Conservation (phyloP, 2,113 vertebrate genomes). For the Menidia beryllina region DNA sequence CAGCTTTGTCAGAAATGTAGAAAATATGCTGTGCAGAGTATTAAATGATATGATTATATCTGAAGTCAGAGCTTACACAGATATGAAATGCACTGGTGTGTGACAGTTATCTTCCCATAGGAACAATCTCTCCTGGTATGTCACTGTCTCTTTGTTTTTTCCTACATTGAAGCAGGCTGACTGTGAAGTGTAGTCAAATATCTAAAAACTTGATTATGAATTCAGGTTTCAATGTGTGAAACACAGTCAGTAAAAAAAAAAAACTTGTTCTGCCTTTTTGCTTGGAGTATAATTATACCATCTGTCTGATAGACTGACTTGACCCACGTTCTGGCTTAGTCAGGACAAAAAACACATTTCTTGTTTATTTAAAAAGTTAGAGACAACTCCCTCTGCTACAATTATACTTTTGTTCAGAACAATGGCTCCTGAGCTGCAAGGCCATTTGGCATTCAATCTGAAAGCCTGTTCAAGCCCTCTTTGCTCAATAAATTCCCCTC, state of each 20-base stretch:
- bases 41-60: not conserved
- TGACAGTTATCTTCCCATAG: too few species aligned
- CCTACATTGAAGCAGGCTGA: not conserved
- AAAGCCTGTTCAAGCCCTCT: not conserved
- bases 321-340: not conserved
- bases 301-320: not conserved
- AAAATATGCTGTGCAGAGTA: not conserved
- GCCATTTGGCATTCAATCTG: slow-evolving; percentile 22
- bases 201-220: too few species aligned
- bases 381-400: not conserved
- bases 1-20: slow-evolving; percentile 9
- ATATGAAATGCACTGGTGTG: too few species aligned
- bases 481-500: not conserved
- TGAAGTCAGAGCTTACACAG: too few species aligned
- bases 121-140: not conserved
- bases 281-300: slow-evolving; percentile 11
- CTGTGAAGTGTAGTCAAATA: too few species aligned
- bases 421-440: not conserved
- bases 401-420: not conserved
- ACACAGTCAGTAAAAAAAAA: not conserved
- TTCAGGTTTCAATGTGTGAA: too few species aligned
- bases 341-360: not conserved
- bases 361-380: slow-evolving; percentile 11
- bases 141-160: not conserved
- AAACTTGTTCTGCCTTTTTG: not conserved